These are phyloP conservation scores for Julus scanicus DNA, from an alignment of 2,888 invertebrate genomes.

Conservation along the genomic window DNA sequence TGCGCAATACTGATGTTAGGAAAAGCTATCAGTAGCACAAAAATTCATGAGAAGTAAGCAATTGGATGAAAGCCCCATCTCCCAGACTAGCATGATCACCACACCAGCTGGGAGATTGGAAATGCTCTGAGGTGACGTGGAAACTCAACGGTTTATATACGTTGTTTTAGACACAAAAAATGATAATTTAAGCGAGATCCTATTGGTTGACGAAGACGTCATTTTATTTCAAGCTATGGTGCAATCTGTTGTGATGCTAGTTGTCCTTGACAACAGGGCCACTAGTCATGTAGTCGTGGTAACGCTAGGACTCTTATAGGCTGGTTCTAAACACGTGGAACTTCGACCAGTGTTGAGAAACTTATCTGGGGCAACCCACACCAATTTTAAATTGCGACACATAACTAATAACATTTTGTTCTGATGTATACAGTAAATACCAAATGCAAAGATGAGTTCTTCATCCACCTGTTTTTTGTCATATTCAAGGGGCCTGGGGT, in stretches of 20 bases:
- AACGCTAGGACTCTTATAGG: too few relatives aligned
- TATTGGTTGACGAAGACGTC: background rate
- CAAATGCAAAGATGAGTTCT: too few relatives aligned
- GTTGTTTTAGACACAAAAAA: background rate
- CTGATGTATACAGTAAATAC: too few relatives aligned
- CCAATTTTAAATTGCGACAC: too few relatives aligned
- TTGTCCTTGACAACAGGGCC: background rate
- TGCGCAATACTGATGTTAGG: constrained; percentile 1
- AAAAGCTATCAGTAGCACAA: background rate
- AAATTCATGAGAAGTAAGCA: background rate
- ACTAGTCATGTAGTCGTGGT: too few relatives aligned
- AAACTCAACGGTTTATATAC: background rate
- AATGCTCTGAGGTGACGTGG: constrained; percentile 18
- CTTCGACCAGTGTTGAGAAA: too few relatives aligned
- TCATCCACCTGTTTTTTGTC: too few relatives aligned
- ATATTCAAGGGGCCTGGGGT: too few relatives aligned
- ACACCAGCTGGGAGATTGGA: constrained; percentile 19
- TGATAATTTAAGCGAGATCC: too few relatives aligned
- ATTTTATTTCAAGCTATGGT: background rate
- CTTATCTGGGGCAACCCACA: too few relatives aligned
- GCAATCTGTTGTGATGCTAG: background rate
- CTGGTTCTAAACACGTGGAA: too few relatives aligned
- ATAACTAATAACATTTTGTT: too few relatives aligned
- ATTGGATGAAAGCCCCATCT: constrained; percentile 3
- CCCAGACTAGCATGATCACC: constrained; percentile 3